Evolutionary conservation across 2,113 vertebrate genomes (phyloP).

Genomic region (Odobenus rosmarus): DNA sequence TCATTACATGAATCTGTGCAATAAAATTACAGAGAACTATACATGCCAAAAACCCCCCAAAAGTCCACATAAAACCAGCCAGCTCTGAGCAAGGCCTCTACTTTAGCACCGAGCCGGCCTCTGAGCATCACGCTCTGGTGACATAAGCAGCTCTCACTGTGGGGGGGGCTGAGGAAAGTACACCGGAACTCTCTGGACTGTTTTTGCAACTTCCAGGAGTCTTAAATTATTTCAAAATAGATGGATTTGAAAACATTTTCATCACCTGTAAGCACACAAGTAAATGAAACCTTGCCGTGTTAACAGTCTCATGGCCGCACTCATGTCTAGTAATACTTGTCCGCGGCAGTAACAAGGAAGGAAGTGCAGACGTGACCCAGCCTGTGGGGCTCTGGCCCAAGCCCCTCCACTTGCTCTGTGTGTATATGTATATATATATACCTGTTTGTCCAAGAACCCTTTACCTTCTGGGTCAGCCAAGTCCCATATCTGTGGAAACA

Average conservation of each 20-base stretch:
- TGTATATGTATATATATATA: constrained; percentile 68
- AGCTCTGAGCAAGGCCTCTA: too few species aligned
- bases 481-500: constrained; percentile 95
- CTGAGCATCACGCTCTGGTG: too few species aligned
- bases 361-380: not conserved
- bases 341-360: not conserved
- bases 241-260: not conserved
- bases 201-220: not conserved
- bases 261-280: not conserved
- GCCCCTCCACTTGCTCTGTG: not conserved
- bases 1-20: not conserved
- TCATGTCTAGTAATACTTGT: not conserved
- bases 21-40: not conserved
- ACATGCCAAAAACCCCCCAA: not conserved
- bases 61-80: too few species aligned
- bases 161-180: not conserved
- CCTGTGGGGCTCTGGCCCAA: not conserved
- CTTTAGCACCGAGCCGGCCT: rapidly evolving
- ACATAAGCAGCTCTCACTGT: not conserved
- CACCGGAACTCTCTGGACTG: not conserved
- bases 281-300: not conserved
- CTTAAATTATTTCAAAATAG: not conserved
- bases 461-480: constrained; percentile 98
- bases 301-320: not conserved
- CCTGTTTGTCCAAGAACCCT: constrained; percentile 98